Evolutionary conservation across 2,888 invertebrate genomes (phyloP).

Genomic region (Meandrusa payeni): DNA sequence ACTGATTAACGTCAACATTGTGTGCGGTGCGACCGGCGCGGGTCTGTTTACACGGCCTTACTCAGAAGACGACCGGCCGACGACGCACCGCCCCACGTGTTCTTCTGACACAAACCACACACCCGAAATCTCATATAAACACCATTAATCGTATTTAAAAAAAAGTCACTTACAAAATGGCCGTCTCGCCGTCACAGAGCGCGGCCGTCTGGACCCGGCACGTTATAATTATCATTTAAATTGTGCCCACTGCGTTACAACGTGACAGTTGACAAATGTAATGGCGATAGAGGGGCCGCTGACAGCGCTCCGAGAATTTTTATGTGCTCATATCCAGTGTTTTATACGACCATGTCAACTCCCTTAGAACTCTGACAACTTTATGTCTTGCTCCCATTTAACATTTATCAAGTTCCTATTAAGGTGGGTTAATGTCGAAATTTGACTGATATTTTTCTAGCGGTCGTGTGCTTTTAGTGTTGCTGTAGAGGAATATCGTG

Average conservation of each 20-base stretch:
- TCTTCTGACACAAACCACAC: constrained; percentile 23
- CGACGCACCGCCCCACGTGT: constrained; percentile 19
- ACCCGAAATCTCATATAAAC: constrained; percentile 25
- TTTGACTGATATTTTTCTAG: constrained; percentile 21
- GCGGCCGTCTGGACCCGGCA: constrained; percentile 41
- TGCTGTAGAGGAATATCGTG: constrained; percentile 43
- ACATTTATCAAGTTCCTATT: constrained; percentile 17
- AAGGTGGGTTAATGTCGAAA: constrained; percentile 26
- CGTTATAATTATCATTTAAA: constrained; percentile 78
- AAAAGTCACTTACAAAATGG: constrained; percentile 35
- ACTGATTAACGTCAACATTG: constrained; percentile 1
- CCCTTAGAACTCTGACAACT: constrained; percentile 48
- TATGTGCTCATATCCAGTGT: constrained; percentile 76
- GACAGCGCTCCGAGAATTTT: constrained; percentile 75
- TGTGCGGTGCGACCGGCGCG: not conserved
- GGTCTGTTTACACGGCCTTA: constrained; percentile 12
- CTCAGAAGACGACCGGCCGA: constrained; percentile 3
- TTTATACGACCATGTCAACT: constrained; percentile 71
- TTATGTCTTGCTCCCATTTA: constrained; percentile 27
- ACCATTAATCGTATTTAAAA: constrained; percentile 30
- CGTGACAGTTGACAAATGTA: constrained; percentile 78
- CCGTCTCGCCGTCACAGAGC: constrained; percentile 35
- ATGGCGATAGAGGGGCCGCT: constrained; percentile 67
- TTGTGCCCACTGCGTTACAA: constrained; percentile 69
- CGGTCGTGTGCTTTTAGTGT: constrained; percentile 31